Evolutionary conservation across 1,140 invertebrate genomes (phyloP), one percentile per base, ranked within the genome.

Genomic region (Micrasema longulum): DNA sequence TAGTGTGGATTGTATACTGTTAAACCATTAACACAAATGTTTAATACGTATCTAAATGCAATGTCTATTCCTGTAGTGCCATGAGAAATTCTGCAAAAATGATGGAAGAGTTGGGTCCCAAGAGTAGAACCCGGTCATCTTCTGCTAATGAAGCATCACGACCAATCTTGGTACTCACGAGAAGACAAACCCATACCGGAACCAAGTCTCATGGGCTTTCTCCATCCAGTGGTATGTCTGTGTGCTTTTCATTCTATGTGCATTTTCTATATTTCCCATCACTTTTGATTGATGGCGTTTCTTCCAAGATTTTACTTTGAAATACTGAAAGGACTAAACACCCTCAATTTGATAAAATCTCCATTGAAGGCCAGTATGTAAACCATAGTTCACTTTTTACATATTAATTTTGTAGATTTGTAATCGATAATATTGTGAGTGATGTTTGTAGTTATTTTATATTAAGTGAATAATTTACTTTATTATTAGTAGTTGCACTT

Each of bases 141-240:
- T 94, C 91, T 12, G 90, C 90, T 0, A 92, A 89, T 72, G 92
- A 94, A 83, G 86, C 88, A 20, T 92, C 91, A 31, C 91, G 91
- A 78, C 89, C 90, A 6, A 89, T 89, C 72, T 86, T 85, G 50
- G 85, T 89, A 47, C 80, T 89, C 22, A 82, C 87, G 38, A 81
- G 89, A 53, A 82, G 88, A 4, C 86, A 87, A 77, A 86, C 87
- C 9, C 86, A 87, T 74, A 84, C 87, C 52, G 87, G 87, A 52
- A 82, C 84, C 57, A 87, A 87, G 66, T 80, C 85, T 57, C 85
- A 87, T 53, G 83, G 86, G 18, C 86, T 87, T 38, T 86, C 87
- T 26, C 86, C 89, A 14, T 81, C 88, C 71, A 86, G 80, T 69
- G 88, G 89, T 90, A 82, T 16, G 52, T 55, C 35, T 23, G 35